Base-by-base conservation (phyloP, 2,888 invertebrate genomes). In the Antheraea yamamai region DNA sequence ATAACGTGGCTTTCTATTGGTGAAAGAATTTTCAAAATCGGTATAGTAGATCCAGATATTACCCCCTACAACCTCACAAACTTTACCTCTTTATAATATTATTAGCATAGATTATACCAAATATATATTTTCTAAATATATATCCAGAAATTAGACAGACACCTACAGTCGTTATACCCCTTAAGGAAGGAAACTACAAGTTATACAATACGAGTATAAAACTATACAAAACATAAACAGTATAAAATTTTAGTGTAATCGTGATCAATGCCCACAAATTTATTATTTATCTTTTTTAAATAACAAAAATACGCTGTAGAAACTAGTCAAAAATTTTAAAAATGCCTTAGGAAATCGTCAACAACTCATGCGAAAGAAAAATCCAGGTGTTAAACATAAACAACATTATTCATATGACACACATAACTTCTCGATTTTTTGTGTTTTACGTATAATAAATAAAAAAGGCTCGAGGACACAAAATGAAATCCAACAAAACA, bases 201-300 rank as follows among this genome's bases (percentile, higher is more conserved):
- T 35, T 35, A 35, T 35, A 35, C 4, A 35, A 35, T 35, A 35
- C 35, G 35, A 35, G 35, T 35, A 35, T 35, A 35, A 4, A 35
- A 35, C 35, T 35, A 35, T 35, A 35, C 35, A 35, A 35, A 4
- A 2, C 4, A 35, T 35, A 35, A 35, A 35, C 35, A n/a, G n/a
- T n/a, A n/a, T n/a, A n/a, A n/a, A n/a, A n/a, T n/a, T n/a, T 92
- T 94, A 93, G 91, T 86, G 89, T 91, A 88, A 87, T 90, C 87
- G 87, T 94, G 93, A 94, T 94, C 92, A 92, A 94, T 93, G 89
- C 88, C 85, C 90, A 91, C 89, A 88, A 90, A 93, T n/a, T n/a
- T n/a, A n/a, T n/a, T n/a, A n/a, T n/a, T 91, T 93, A 8, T 93
- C 91, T 88, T 84, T 80, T 84, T 85, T 85, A 87, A 91, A 91